Evolutionary conservation across 2,113 vertebrate species (phyloP).

Genomic region (Eolophus roseicapilla): DNA sequence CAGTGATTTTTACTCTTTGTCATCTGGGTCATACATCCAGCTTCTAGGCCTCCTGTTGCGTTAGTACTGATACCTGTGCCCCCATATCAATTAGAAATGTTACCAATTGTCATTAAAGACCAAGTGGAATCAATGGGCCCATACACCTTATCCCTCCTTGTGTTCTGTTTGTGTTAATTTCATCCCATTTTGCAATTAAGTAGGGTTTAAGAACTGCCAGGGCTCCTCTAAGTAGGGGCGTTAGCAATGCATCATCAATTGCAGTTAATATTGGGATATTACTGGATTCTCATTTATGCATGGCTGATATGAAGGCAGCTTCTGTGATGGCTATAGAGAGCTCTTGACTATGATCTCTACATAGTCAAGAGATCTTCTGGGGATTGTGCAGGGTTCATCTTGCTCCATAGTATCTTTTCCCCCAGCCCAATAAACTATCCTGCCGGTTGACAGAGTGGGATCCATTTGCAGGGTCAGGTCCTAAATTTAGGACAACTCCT

Average conservation of each 20-base stretch:
- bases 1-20: not conserved
- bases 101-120: not conserved
- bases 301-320: not conserved
- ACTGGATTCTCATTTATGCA: not conserved
- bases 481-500: not conserved
- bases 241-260: not conserved
- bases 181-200: not conserved
- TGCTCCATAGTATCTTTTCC: not conserved
- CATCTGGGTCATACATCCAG: fast-evolving
- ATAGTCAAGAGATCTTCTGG: not conserved
- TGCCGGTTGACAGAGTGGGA: not conserved
- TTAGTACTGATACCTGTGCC: not conserved
- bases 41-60: not conserved
- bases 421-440: no score
- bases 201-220: not conserved
- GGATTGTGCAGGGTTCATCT: not conserved
- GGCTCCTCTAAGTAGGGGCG: not conserved
- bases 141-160: not conserved
- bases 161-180: not conserved
- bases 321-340: not conserved
- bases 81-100: not conserved
- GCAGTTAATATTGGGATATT: not conserved
- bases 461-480: not conserved
- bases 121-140: not conserved
- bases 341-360: not conserved